Conservation (phyloP, 2,888 invertebrate species). For the Ophioninae sp. region DNA sequence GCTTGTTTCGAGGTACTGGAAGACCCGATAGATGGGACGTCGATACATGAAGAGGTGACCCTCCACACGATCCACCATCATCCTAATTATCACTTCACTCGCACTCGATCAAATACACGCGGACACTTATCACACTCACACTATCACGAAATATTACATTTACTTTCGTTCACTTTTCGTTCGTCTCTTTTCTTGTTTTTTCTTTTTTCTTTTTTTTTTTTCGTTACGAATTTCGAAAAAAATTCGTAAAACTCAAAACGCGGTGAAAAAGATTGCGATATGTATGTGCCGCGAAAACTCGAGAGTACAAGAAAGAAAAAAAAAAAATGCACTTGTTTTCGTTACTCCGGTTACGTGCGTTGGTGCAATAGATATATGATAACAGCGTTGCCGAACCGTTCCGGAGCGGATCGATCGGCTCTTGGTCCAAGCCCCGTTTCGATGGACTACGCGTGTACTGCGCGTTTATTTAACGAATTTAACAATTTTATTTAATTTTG, state of each 20-base stretch:
- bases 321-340: constrained; percentile 10
- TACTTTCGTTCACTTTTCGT: background rate
- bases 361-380: constrained; percentile 30
- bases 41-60: constrained; percentile 89
- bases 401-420: constrained; percentile 55
- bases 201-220: background rate
- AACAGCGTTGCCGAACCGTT: constrained; percentile 5
- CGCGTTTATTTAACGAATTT: background rate
- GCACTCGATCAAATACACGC: constrained; percentile 53
- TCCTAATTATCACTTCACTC: constrained; percentile 80
- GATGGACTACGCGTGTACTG: background rate
- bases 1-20: constrained; percentile 90
- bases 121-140: constrained; percentile 19
- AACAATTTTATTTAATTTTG: no score
- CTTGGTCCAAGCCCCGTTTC: constrained; percentile 26
- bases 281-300: background rate
- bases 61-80: constrained; percentile 89
- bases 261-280: constrained; percentile 1
- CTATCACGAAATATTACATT: constrained; percentile 1
- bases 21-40: constrained; percentile 90
- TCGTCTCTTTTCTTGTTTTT: background rate
- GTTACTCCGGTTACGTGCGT: constrained; percentile 24
- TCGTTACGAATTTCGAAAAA: no score
- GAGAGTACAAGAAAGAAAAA: no score
- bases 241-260: no score